Percentiles rank a stretch among this genome's conserved stretches.
phyloP scores from a whole-genome alignment of 2,797 vertebrate species.

The Phalloptychus januarius region DNA sequence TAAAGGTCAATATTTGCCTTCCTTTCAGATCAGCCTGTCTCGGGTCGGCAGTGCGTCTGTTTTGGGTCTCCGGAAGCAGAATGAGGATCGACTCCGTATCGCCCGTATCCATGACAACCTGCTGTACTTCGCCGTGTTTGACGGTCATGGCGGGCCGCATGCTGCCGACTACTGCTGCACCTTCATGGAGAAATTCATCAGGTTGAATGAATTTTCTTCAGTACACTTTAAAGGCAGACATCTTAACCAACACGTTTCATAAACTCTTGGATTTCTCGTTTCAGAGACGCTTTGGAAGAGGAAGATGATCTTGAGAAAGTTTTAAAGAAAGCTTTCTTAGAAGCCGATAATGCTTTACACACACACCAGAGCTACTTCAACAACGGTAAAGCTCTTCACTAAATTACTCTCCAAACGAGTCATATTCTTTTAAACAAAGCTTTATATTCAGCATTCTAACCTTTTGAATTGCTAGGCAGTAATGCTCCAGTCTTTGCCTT shows the following conservation, averaged over 20 bases:
- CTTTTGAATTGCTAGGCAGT: background rate
- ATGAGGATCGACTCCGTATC: slow-evolving; percentile 88
- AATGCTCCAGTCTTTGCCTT: background rate
- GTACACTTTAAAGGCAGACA: background rate
- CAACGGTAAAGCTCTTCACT: slow-evolving; percentile 76
- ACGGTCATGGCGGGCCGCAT: slow-evolving; percentile 89
- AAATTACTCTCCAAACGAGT: background rate
- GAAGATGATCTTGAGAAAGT: slow-evolving; percentile 89
- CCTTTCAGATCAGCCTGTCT: slow-evolving; percentile 84
- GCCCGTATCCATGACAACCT: slow-evolving; percentile 83
- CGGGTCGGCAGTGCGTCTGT: slow-evolving; percentile 86
- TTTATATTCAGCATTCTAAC: background rate
- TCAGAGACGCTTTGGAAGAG: slow-evolving; percentile 85
- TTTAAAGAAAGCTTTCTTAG: slow-evolving; percentile 89
- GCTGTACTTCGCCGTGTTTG: slow-evolving; percentile 92
- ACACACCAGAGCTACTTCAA: slow-evolving; percentile 83
- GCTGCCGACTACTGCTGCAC: slow-evolving; percentile 92
- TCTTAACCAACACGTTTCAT: background rate
- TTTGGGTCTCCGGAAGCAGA: slow-evolving; percentile 89
- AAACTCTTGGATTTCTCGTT: background rate
- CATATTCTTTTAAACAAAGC: background rate
- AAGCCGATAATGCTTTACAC: slow-evolving; percentile 86
- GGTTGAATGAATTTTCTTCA: slow-evolving; percentile 65
- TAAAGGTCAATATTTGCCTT: background rate
- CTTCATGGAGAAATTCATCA: slow-evolving; percentile 89